Conservation (phyloP, 2,797 vertebrate species). For the Tokudaia muenninki region DNA sequence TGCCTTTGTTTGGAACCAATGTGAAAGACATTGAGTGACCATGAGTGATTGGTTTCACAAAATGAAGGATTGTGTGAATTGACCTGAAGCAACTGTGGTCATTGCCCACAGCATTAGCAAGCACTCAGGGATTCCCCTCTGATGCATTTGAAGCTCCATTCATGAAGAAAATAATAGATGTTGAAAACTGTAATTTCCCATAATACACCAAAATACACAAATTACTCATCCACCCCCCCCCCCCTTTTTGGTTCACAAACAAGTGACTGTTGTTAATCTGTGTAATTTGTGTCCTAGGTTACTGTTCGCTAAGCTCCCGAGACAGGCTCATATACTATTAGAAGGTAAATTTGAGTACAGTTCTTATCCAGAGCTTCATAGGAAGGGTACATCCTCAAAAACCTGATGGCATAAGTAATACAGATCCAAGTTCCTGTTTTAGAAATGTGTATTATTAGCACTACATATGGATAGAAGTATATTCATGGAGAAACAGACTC, state of each 20-base stretch:
- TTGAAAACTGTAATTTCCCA: constrained; percentile 69
- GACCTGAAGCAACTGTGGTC: constrained; percentile 24
- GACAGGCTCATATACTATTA: not conserved
- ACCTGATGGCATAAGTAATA: not conserved
- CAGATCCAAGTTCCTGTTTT: constrained; percentile 26
- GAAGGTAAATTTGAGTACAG: not conserved
- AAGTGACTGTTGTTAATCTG: constrained; percentile 19
- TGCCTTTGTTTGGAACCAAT: constrained; percentile 52
- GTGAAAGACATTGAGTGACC: constrained; percentile 61
- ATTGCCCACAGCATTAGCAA: constrained; percentile 40
- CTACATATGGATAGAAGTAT: not conserved
- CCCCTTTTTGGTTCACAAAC: constrained; percentile 29
- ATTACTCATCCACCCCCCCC: not conserved
- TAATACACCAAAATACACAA: constrained; percentile 9
- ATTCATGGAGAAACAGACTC: not conserved
- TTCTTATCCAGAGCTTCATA: constrained; percentile 33
- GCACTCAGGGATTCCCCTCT: constrained; percentile 50
- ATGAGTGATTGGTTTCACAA: constrained; percentile 77
- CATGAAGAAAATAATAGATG: constrained; percentile 73
- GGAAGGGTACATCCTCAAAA: not conserved
- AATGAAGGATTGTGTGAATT: constrained; percentile 73
- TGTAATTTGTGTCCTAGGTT: constrained; percentile 36
- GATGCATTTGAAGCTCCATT: constrained; percentile 57
- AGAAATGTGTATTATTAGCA: constrained; percentile 2
- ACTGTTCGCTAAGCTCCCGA: constrained; percentile 46